Evolutionary conservation across 2,888 invertebrate genomes (phyloP).

Genomic region (Diarsia rubi): DNA sequence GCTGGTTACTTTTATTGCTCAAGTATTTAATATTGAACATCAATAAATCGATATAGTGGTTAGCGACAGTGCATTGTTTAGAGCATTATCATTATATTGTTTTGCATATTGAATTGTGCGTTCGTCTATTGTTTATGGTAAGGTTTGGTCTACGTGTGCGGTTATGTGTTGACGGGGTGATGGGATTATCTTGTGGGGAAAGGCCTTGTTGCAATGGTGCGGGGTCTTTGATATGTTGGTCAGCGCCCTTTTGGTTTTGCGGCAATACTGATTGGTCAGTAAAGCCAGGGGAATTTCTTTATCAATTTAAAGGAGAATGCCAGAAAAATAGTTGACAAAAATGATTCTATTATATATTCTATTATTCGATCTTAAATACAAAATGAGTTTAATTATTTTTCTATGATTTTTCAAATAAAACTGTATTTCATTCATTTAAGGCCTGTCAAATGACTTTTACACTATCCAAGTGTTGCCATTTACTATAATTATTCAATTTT

Average conservation of each 20-base stretch:
- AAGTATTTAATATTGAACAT: slow-evolving; percentile 85
- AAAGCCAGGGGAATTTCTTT: too few species aligned
- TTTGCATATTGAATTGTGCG: slow-evolving; percentile 90
- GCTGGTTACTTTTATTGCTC: slow-evolving; percentile 81
- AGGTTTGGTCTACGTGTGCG: slow-evolving; percentile 85
- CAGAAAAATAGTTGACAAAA: too few species aligned
- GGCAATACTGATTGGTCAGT: background rate
- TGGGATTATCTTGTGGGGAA: slow-evolving; percentile 57
- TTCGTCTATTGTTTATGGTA: slow-evolving; percentile 86
- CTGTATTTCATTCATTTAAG: too few species aligned
- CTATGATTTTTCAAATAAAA: too few species aligned
- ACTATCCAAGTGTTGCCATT: too few species aligned
- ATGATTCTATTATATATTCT: too few species aligned
- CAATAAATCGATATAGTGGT: slow-evolving; percentile 89
- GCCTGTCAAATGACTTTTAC: too few species aligned
- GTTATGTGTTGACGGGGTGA: slow-evolving; percentile 67
- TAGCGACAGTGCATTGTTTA: slow-evolving; percentile 89
- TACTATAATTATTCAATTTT: too few species aligned
- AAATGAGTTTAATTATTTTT: too few species aligned
- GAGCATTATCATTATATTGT: slow-evolving; percentile 89
- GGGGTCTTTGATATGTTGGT: slow-evolving; percentile 14
- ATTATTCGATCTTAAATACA: too few species aligned
- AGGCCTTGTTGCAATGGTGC: slow-evolving; percentile 45
- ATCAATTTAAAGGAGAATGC: too few species aligned
- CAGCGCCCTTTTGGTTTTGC: background rate